A percentile compares a stretch with the other conserved stretches of the same genome.
These are phyloP conservation scores for Mylabris sibirica DNA, from an alignment of 2,888 invertebrate species.

Conservation along the genomic window DNA sequence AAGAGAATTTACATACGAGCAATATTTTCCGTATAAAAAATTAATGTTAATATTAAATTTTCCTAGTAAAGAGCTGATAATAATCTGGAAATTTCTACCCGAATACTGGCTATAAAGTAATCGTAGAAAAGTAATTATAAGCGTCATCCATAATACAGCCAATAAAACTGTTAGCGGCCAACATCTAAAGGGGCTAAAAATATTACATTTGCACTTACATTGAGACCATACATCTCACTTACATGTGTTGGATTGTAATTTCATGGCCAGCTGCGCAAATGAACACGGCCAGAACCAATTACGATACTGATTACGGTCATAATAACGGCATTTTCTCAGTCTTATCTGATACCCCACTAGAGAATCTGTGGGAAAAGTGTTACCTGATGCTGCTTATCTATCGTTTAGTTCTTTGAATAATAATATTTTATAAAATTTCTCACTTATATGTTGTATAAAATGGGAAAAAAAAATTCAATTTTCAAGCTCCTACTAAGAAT, in stretches of 20 bases:
- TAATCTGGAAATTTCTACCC: neutral
- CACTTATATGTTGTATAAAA: neutral
- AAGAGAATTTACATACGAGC: too few species aligned
- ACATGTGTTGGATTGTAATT: constrained; percentile 54
- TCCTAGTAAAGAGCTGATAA: neutral
- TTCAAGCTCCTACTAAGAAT: neutral
- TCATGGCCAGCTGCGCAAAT: constrained; percentile 50
- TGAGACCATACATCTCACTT: constrained; percentile 52
- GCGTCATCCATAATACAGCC: constrained; percentile 53
- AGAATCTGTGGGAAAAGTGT: neutral
- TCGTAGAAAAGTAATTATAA: constrained; percentile 52
- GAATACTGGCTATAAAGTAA: neutral
- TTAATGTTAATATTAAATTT: neutral
- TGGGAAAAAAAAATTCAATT: neutral
- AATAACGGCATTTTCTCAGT: constrained; percentile 34
- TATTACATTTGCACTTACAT: constrained; percentile 57
- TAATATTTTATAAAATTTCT: neutral
- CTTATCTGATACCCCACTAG: neutral
- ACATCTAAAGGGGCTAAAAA: constrained; percentile 51
- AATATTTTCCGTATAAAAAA: neutral
- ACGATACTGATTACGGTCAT: constrained; percentile 45
- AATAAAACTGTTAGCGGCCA: constrained; percentile 55
- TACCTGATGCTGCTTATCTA: neutral
- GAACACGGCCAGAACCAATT: constrained; percentile 47
- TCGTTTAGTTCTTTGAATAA: neutral